Evolutionary conservation across 2,797 vertebrate species (phyloP).

Genomic region (Sus cebifrons): DNA sequence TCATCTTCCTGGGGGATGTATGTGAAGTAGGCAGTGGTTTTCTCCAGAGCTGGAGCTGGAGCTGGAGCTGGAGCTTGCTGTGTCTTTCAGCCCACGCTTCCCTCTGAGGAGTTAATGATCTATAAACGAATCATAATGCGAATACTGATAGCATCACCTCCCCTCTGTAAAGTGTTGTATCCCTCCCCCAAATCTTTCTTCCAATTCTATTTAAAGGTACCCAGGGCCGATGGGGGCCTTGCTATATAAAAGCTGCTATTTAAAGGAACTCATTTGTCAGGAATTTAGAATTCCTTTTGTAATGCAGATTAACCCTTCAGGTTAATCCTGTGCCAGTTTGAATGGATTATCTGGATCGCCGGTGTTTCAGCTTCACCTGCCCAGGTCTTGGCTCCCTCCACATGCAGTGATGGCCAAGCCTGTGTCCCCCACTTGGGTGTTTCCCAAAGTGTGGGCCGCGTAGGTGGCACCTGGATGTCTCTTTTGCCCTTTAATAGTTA

Average conservation of each 20-base stretch:
- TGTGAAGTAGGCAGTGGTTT: background rate
- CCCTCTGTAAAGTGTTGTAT: conserved; percentile 25
- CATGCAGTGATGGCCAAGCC: rapidly evolving
- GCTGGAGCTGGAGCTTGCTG: background rate
- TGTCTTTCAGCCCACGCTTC: background rate
- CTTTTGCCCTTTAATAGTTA: conserved; percentile 29
- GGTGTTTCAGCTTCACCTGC: background rate
- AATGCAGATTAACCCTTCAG: conserved; percentile 70
- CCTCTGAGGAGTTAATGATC: conserved; percentile 47
- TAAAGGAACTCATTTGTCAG: conserved; percentile 77
- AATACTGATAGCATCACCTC: conserved; percentile 25
- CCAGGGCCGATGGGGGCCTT: background rate
- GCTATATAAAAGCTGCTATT: conserved; percentile 75
- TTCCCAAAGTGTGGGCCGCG: background rate
- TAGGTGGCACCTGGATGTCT: background rate
- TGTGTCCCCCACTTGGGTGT: background rate
- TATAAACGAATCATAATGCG: conserved; percentile 17
- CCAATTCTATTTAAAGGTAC: conserved; percentile 77
- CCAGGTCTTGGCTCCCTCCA: background rate
- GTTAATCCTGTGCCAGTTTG: background rate
- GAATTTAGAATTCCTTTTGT: conserved; percentile 71
- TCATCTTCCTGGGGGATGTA: conserved; percentile 36
- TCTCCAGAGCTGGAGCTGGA: conserved; percentile 1
- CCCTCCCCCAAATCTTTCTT: conserved; percentile 48
- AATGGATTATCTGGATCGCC: background rate